A percentile compares a stretch with the other conserved stretches of the same genome.
Evolutionary conservation across 2,113 vertebrate genomes (phyloP).

Genomic region (Amazona vittata): DNA sequence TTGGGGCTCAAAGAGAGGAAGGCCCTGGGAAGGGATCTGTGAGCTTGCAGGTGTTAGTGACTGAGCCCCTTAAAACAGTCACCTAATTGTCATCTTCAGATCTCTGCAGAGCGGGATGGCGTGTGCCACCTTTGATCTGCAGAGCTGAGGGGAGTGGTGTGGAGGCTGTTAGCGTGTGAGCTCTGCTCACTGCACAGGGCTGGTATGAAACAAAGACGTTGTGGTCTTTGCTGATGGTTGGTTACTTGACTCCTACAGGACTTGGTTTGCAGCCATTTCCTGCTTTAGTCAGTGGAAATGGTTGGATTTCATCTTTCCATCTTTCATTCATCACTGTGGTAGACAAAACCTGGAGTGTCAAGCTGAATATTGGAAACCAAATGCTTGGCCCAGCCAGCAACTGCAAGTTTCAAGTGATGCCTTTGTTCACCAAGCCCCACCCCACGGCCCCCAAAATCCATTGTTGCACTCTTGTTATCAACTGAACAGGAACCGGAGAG

Average conservation of each 20-base stretch:
- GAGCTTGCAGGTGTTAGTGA: not conserved
- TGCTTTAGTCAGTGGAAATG: not conserved
- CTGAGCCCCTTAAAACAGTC: not conserved
- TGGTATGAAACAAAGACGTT: not conserved
- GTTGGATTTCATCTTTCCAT: not conserved
- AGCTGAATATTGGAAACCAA: not conserved
- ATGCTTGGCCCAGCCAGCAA: not conserved
- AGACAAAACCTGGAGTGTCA: not conserved
- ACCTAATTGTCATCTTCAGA: not conserved
- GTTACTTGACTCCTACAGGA: not conserved
- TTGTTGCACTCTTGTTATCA: not conserved
- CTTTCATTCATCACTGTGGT: too few relatives aligned
- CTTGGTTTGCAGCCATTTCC: not conserved
- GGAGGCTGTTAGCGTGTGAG: not conserved
- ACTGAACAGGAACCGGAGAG: not conserved
- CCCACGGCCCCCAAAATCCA: not conserved
- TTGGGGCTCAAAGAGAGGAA: not conserved
- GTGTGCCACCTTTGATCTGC: not conserved
- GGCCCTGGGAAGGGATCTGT: not conserved
- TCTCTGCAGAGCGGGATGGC: not conserved
- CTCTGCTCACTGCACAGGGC: accelerated
- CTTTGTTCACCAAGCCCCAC: not conserved
- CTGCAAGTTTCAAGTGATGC: not conserved
- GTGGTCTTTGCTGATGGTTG: not conserved
- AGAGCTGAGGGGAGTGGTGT: not conserved